phyloP scores from a whole-genome alignment of 2,888 invertebrate genomes.

The Aspidiotus rigidus region DNA sequence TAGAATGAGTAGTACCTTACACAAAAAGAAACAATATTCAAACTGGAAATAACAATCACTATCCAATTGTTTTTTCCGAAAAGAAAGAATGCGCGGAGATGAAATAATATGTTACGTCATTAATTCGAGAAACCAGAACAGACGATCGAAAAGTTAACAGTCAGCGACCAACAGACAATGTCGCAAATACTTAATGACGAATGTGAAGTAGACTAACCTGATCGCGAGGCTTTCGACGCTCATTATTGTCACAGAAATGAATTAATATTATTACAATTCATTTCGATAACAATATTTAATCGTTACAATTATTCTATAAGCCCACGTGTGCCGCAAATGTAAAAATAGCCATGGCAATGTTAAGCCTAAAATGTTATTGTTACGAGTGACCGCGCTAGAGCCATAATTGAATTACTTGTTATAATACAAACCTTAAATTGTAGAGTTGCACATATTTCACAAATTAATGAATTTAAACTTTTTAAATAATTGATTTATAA shows the following conservation, averaged over 20 bases:
- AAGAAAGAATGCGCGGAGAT: constrained; percentile 8
- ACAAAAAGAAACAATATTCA: too few species aligned
- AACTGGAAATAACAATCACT: too few species aligned
- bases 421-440: constrained; percentile 18
- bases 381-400: constrained; percentile 24
- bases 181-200: neutral
- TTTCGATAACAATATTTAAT: neutral
- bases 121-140: constrained; percentile 14
- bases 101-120: constrained; percentile 20
- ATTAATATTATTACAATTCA: neutral
- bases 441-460: constrained; percentile 10
- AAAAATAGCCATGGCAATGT: constrained; percentile 33
- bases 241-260: neutral
- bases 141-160: neutral
- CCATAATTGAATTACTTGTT: constrained; percentile 7
- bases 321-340: constrained; percentile 34
- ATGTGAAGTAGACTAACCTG: neutral
- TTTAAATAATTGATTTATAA: constrained; percentile 9
- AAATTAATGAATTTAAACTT: constrained; percentile 11
- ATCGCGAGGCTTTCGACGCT: too few species aligned
- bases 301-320: constrained; percentile 16
- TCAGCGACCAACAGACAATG: constrained; percentile 6
- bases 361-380: constrained; percentile 32
- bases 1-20: too few species aligned
- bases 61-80: neutral